Conservation (phyloP, 2,797 vertebrate species). For the Poliocrania exsul region DNA sequence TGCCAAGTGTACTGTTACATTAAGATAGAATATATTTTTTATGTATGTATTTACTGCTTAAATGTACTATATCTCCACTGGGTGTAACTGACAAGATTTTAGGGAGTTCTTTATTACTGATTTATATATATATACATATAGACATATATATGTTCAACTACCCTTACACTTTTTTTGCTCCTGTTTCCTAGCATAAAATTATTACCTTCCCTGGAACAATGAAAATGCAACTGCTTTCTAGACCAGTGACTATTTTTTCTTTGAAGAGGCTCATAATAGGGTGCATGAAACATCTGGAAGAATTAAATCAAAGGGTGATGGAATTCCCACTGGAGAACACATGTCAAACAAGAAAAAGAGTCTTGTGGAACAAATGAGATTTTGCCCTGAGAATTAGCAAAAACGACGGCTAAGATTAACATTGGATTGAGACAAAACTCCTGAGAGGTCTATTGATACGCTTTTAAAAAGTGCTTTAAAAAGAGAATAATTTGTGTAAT, state of each 20-base stretch:
- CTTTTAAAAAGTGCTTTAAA: neutral
- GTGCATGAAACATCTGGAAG: conserved; percentile 76
- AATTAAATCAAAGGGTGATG: conserved; percentile 73
- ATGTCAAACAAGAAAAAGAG: conserved; percentile 70
- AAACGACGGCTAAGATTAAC: conserved; percentile 48
- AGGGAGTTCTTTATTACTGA: conserved; percentile 59
- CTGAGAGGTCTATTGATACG: conserved; percentile 41
- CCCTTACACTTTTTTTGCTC: conserved; percentile 47
- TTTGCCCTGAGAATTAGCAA: conserved; percentile 68
- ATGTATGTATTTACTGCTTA: conserved; percentile 59
- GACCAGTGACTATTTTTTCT: conserved; percentile 43
- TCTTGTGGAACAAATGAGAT: conserved; percentile 69
- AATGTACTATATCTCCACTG: conserved; percentile 46
- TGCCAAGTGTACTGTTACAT: conserved; percentile 63
- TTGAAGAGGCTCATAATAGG: conserved; percentile 71
- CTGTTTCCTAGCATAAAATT: conserved; percentile 55
- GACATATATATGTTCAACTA: conserved; percentile 45
- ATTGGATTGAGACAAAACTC: conserved; percentile 51
- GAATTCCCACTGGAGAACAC: conserved; percentile 67
- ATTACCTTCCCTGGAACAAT: conserved; percentile 50
- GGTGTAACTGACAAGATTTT: conserved; percentile 55
- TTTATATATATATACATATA: conserved; percentile 42
- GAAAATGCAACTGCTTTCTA: conserved; percentile 60
- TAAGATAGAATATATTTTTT: conserved; percentile 43
- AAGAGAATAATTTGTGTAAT: neutral